Evolutionary conservation across 2,113 vertebrate genomes (phyloP), one percentile per base, ranked within the genome.

Genomic region (Asarcornis scutulata): DNA sequence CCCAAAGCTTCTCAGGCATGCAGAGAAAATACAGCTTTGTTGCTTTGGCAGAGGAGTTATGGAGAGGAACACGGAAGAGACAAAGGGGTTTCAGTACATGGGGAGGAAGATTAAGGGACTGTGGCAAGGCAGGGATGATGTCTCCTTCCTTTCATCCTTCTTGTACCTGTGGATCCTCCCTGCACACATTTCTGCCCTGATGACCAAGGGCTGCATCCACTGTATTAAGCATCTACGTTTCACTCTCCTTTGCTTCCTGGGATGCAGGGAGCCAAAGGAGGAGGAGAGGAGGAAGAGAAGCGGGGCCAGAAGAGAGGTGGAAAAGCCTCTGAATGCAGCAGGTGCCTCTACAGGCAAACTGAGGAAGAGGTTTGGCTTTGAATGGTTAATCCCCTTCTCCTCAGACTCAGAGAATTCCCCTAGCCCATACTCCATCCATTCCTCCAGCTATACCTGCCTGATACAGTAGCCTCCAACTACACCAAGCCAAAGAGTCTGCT

Each of bases 1-100:
- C 80, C 91, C 68, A 88, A 50, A 91, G 55, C 73, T 88, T 60
- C 76, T 90, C 92, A 93, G 25, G 60, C 91, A 63, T 93, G 88
- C 88, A 95, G 52, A 74, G 73, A 74, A 83, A 92, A 92, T 20
- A 42, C 76, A 62, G 2, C 72, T 91, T 72, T 58, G 62, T 73
- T 63, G 44, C 62, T 31, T 11, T 68, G 64, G 73, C 64, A 87
- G 78, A 88, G 42, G 44, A 83, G 67, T 79, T 95, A 95, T 5
- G 44, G 74, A 93, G 77, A 79, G 53, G 72, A 94, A 88, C 11
- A 16, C 40, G 32, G 32, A 89, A 73, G 36, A 89, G 53, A 36
- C 53, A 73, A 81, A 91, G 26, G 29, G 31, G 17, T 74, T 93
- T 81, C 63, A 67, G 71, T 66, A 79, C 34, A 10, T 2, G 6